These are phyloP conservation scores for Phalacrocorax pelagicus DNA, from an alignment of 2,113 vertebrate species.

Conservation along the genomic window DNA sequence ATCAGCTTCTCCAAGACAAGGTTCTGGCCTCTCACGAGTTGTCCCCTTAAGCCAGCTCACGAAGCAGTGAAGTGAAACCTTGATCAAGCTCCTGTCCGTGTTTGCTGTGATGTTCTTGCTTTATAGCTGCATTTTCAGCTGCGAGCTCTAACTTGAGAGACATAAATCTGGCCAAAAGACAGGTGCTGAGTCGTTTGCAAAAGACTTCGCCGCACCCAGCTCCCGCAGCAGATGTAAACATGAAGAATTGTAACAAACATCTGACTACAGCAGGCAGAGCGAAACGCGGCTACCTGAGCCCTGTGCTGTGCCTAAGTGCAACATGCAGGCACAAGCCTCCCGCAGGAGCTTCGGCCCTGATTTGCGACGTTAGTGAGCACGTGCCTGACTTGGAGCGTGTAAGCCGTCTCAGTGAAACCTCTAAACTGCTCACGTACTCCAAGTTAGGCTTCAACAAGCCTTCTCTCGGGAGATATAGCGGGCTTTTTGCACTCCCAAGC, in stretches of 20 bases:
- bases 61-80: not conserved
- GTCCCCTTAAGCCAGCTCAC: not conserved
- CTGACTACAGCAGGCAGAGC: not conserved
- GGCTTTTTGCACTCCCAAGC: not conserved
- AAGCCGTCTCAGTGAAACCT: fast-evolving
- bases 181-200: not conserved
- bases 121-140: not conserved
- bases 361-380: not conserved
- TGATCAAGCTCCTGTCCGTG: fast-evolving
- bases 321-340: not conserved
- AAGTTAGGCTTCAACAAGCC: not conserved
- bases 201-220: not conserved
- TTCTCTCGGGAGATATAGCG: fast-evolving
- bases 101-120: not conserved
- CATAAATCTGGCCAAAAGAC: not conserved
- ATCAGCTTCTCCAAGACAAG: not conserved
- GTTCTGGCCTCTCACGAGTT: not conserved
- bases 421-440: fast-evolving
- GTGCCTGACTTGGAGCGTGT: not conserved
- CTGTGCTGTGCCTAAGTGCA: fast-evolving
- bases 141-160: not conserved
- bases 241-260: not conserved
- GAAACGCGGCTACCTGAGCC: not conserved
- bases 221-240: not conserved
- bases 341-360: not conserved